Evolutionary conservation across 2,888 invertebrate species (phyloP), one percentile per base, ranked within the genome.

Genomic region (Teleiodes luculella): DNA sequence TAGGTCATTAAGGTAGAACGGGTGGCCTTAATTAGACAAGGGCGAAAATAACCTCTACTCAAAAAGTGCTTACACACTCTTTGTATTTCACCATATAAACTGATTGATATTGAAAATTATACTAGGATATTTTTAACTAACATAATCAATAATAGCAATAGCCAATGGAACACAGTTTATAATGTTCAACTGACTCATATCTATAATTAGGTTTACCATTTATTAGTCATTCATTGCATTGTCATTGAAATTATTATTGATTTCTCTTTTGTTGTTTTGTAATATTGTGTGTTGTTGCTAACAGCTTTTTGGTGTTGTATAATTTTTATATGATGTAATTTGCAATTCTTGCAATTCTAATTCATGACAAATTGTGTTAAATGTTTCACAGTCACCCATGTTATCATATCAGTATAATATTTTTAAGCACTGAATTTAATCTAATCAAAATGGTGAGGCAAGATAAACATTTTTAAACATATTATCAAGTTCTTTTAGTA

Each of bases 381-480:
- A 63, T n/a, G 54, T 52, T 55, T 53, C 56, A 45, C 53, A 60
- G 49, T 53, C 58, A 58, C 51, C 67, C 71, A n/a, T n/a, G n/a
- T n/a, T n/a, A n/a, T n/a, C n/a, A n/a, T 70, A 73, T 74, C 72
- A 65, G 54, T 49, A 51, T 18, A 52, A 39, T 51, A 52, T 55
- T 57, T 52, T 52, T 49, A 55, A 56, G 56, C 49, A 55, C 53
- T 48, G 48, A 57, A 13, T 31, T 31, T 57, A 57, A 59, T 59
- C 61, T 61, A 59, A 61, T 61, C 55, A 56, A 41, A 2, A 20
- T 36, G 47, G 50, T 16, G 46, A 48, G 30, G 11, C 31, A 35
- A 28, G 49, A 57, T 54, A 55, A 55, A 58, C n/a, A 43, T 3
- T 24, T 3, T 28, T 28, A 47, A 8, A 36, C 37, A 33, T 28